Conservation (phyloP, 2,113 vertebrate genomes). For the Fulmarus glacialis region DNA sequence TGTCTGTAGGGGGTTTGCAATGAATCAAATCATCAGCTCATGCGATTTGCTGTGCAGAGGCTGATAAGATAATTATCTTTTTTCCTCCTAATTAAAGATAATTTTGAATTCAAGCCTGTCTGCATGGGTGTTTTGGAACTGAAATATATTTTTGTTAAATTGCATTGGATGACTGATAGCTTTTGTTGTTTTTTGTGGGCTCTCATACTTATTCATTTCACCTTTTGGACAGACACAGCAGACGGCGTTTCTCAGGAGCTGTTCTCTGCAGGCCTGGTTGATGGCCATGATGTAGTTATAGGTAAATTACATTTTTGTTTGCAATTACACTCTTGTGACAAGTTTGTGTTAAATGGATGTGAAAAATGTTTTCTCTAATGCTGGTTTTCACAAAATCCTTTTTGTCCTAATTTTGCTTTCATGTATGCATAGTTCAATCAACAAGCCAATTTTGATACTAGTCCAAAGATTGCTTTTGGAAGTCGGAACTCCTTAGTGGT, state of each 20-base stretch:
- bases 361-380: constrained; percentile 33
- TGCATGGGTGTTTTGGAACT: constrained; percentile 13
- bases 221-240: constrained; percentile 89
- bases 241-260: constrained; percentile 99
- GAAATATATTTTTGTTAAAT: constrained; percentile 39
- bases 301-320: constrained; percentile 86
- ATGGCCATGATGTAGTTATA: constrained; percentile 93
- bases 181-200: constrained; percentile 50
- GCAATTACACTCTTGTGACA: constrained; percentile 47
- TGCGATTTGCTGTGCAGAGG: constrained; percentile 6
- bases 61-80: constrained; percentile 9
- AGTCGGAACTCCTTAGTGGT: not conserved
- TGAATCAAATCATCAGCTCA: constrained; percentile 1
- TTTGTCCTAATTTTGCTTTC: constrained; percentile 46
- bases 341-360: constrained; percentile 54
- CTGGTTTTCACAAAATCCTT: constrained; percentile 8
- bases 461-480: constrained; percentile 4
- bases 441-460: not conserved
- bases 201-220: constrained; percentile 72
- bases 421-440: constrained; percentile 1
- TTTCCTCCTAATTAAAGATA: constrained; percentile 32
- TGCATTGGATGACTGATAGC: constrained; percentile 44
- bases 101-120: constrained; percentile 33
- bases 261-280: constrained; percentile 95
- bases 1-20: not conserved